phyloP scores from a whole-genome alignment of 2,888 invertebrate genomes.

The Panzeria rudis region DNA sequence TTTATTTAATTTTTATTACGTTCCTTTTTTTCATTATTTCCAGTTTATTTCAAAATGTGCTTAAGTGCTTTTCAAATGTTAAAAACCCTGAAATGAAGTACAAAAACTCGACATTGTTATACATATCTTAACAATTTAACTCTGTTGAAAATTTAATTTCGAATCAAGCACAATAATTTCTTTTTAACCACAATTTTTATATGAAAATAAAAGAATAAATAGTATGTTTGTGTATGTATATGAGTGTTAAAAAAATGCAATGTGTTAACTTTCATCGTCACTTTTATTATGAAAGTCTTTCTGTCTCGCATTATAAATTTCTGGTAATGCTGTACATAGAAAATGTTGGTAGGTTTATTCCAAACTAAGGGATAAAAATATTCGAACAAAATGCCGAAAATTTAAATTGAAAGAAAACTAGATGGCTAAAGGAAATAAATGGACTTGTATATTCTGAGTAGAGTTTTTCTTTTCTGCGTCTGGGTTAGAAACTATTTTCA shows the following conservation, averaged over 20 bases:
- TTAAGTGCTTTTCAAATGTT: constrained; percentile 43
- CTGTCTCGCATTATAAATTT: constrained; percentile 39
- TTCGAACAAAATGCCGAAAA: background rate
- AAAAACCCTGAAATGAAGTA: constrained; percentile 14
- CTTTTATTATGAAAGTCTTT: constrained; percentile 45
- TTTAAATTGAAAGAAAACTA: background rate
- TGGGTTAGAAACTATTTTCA: too few relatives aligned
- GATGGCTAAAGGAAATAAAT: too few relatives aligned
- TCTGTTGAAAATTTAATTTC: constrained; percentile 58
- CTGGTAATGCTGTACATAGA: background rate
- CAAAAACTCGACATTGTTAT: constrained; percentile 34
- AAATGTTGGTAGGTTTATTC: background rate
- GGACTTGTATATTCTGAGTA: too few relatives aligned
- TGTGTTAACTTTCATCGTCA: constrained; percentile 66
- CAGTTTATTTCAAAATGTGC: constrained; percentile 19
- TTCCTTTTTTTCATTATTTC: constrained; percentile 8
- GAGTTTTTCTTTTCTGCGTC: too few relatives aligned
- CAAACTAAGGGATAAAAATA: background rate
- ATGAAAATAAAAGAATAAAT: constrained; percentile 4
- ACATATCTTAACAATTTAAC: constrained; percentile 47
- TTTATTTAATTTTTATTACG: constrained; percentile 30
- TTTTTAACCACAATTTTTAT: constrained; percentile 61
- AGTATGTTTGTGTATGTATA: background rate
- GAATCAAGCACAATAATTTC: constrained; percentile 60
- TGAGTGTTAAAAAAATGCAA: constrained; percentile 41